These are phyloP conservation scores for Agriopis aurantiaria DNA, from an alignment of 2,888 invertebrate genomes.

Conservation along the genomic window DNA sequence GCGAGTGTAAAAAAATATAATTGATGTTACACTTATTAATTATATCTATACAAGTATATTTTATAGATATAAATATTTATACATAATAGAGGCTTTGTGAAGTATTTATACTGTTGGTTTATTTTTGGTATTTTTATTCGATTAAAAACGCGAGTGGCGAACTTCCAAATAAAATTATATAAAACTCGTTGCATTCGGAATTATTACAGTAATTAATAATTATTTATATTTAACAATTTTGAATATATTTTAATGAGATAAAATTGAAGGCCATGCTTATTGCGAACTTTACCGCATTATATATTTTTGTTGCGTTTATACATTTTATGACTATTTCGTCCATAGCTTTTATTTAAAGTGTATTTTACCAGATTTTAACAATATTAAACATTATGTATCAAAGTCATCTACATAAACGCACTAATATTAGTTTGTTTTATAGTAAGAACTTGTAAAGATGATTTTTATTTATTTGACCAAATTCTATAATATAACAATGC, in stretches of 20 bases:
- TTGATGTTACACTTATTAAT: conserved; percentile 40
- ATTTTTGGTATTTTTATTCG: conserved; percentile 34
- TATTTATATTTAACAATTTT: conserved; percentile 18
- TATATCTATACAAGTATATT: conserved; percentile 27
- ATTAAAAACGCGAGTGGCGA: conserved; percentile 1
- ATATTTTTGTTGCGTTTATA: conserved; percentile 34
- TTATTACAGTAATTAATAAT: conserved; percentile 2
- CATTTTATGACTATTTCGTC: conserved; percentile 7
- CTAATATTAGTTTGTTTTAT: conserved; percentile 21
- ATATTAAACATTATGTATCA: conserved; percentile 10
- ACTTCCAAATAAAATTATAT: conserved; percentile 10
- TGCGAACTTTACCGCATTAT: conserved; percentile 32
- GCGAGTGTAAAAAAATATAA: conserved; percentile 48
- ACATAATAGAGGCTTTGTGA: conserved; percentile 30
- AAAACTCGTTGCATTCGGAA: conserved; percentile 25
- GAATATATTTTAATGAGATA: conserved; percentile 28
- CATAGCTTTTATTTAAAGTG: background rate
- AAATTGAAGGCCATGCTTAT: conserved; percentile 39
- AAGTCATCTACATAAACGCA: conserved; percentile 9
- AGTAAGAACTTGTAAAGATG: conserved; percentile 22
- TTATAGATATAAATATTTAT: conserved; percentile 36
- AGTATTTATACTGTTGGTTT: conserved; percentile 21
- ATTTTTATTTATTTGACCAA: conserved; percentile 8
- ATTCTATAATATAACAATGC: background rate
- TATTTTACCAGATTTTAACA: conserved; percentile 10